Conservation (phyloP, 2,113 vertebrate genomes). For the Psephotus haematonotus region DNA sequence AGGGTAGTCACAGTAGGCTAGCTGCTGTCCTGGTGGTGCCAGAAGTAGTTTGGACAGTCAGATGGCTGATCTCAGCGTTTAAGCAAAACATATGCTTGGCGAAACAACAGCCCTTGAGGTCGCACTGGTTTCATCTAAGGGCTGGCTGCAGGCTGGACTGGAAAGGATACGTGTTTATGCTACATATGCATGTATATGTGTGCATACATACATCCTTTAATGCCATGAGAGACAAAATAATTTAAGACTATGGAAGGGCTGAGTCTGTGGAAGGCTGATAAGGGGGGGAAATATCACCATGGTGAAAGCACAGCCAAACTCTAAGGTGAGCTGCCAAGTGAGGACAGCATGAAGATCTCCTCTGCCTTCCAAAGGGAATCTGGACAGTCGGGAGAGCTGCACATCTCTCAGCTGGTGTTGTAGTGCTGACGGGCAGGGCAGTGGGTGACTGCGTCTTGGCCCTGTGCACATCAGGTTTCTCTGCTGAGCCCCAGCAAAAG, state of each 20-base stretch:
- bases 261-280: background rate
- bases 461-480: background rate
- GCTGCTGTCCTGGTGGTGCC: background rate
- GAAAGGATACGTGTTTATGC: background rate
- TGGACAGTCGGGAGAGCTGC: background rate
- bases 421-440: background rate
- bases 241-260: background rate
- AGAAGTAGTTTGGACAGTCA: slow-evolving; percentile 19
- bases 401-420: background rate
- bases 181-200: background rate
- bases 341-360: background rate
- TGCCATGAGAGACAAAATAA: background rate
- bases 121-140: background rate
- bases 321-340: background rate
- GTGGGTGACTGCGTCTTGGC: background rate
- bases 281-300: background rate
- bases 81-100: slow-evolving; percentile 13
- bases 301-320: background rate
- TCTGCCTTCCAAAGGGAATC: background rate
- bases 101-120: background rate
- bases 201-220: background rate
- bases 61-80: background rate
- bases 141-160: background rate
- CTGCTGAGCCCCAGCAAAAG: background rate
- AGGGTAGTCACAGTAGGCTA: background rate